Conservation (phyloP, 2,797 vertebrate species). For the Gobionotothen gibberifrons region DNA sequence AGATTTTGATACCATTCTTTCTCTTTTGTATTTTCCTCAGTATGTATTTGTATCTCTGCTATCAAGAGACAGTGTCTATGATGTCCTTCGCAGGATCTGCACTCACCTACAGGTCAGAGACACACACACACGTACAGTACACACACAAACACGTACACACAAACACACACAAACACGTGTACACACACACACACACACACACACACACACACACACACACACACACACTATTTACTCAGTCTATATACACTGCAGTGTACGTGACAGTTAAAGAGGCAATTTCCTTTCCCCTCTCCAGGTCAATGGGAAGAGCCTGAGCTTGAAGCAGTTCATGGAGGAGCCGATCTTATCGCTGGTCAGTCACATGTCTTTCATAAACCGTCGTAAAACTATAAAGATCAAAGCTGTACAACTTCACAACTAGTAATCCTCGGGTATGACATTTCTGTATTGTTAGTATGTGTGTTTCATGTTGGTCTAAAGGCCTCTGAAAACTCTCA, state of each 20-base stretch:
- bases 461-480: slow-evolving; percentile 20
- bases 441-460: neutral
- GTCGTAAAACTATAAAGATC: neutral
- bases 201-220: slow-evolving; percentile 8
- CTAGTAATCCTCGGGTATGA: slow-evolving; percentile 1
- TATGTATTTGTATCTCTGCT: slow-evolving; percentile 96
- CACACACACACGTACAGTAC: neutral
- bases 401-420: neutral
- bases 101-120: slow-evolving; percentile 93
- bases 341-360: slow-evolving; percentile 89
- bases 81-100: slow-evolving; percentile 93
- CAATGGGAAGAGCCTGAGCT: slow-evolving; percentile 92
- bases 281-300: slow-evolving; percentile 73
- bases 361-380: slow-evolving; percentile 19
- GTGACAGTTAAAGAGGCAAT: slow-evolving; percentile 13
- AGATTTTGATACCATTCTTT: no score
- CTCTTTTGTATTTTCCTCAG: slow-evolving; percentile 70
- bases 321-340: slow-evolving; percentile 91
- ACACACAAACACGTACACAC: neutral
- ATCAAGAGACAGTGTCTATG: slow-evolving; percentile 95
- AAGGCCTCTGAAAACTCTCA: slow-evolving; percentile 20
- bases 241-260: no score
- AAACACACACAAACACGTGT: neutral
- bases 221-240: neutral
- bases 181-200: slow-evolving; percentile 6